These are phyloP conservation scores for Dastarcus helophoroides DNA, from an alignment of 2,888 invertebrate genomes.

Conservation along the genomic window DNA sequence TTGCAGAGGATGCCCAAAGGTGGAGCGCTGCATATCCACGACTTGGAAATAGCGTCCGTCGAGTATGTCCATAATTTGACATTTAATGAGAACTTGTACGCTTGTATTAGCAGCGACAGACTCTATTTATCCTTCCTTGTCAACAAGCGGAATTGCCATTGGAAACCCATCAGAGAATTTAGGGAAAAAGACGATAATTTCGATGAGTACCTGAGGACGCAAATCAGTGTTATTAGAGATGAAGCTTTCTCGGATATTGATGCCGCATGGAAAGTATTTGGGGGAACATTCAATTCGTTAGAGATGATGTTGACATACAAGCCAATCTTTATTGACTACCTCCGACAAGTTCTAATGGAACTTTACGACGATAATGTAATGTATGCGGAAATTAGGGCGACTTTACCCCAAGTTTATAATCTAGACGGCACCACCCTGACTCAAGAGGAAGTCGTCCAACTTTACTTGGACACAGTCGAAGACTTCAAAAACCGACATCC, in stretches of 20 bases:
- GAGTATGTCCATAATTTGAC: conserved; percentile 54
- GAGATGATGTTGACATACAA: conserved; percentile 42
- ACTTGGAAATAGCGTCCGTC: conserved; percentile 49
- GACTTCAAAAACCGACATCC: conserved; percentile 44
- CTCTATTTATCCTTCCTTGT: conserved; percentile 32
- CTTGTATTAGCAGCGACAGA: conserved; percentile 27
- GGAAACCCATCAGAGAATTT: conserved; percentile 41
- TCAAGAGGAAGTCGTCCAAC: conserved; percentile 38
- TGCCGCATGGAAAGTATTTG: conserved; percentile 44
- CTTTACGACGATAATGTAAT: conserved; percentile 51
- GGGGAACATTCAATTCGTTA: conserved; percentile 39
- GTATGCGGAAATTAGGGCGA: conserved; percentile 49
- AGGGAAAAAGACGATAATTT: conserved; percentile 26
- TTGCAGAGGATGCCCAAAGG: conserved; percentile 66
- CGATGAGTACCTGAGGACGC: conserved; percentile 20
- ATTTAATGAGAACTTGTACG: conserved; percentile 48
- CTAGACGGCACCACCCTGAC: conserved; percentile 42
- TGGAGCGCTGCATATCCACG: conserved; percentile 57
- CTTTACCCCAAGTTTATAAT: conserved; percentile 44
- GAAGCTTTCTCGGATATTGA: conserved; percentile 25
- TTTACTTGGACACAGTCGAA: conserved; percentile 40
- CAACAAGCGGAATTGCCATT: conserved; percentile 29
- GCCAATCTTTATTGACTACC: conserved; percentile 45
- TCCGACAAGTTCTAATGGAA: conserved; percentile 44
- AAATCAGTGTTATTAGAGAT: conserved; percentile 24